Evolutionary conservation across 2,888 invertebrate species (phyloP), one percentile per base, ranked within the genome.

Genomic region (Monochamus alternatus): DNA sequence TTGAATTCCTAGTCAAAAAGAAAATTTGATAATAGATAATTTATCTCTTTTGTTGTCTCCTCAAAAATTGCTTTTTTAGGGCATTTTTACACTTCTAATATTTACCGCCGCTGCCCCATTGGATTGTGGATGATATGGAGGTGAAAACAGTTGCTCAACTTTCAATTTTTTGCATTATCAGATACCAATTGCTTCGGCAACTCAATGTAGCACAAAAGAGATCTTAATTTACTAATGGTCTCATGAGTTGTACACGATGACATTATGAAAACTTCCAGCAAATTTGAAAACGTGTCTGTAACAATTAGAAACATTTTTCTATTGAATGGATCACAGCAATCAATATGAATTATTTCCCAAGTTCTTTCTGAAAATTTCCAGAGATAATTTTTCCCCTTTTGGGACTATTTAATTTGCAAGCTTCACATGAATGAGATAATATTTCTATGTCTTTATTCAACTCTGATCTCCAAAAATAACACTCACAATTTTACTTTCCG

Each of bases 71-170:
- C 52, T 52, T 52, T 52, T 52, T 52, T 52, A 52, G 14, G 52
- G 12, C 52, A 3, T 52, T 52, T 52, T 52, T 52, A 52, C 52
- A 52, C 3, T 52, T 52, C 7, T 52, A 52, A 52, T 8, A 52
- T 14, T 14, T 14, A 7, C 14, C 14, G 3, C 52, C 14, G 52
- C 52, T 14, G 12, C 55, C 14, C 55, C 55, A 55, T 55, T 55
- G 55, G n/a, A n/a, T 14, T 55, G 55, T 55, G 55, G 55, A 9
- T 55, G 55, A 55, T 55, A 55, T n/a, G 55, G 55, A 55, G 55
- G 55, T 55, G 55, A 55, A 55, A n/a, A 14, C n/a, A 55, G 5
- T 55, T n/a, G 14, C 2, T 55, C n/a, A 5, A 55, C 14, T 12
- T 22, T 22, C 22, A 22, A 22, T 22, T 22, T 22, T 5, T 12